phyloP scores from a whole-genome alignment of 2,888 invertebrate species.

The Zygogramma bicolorata region DNA sequence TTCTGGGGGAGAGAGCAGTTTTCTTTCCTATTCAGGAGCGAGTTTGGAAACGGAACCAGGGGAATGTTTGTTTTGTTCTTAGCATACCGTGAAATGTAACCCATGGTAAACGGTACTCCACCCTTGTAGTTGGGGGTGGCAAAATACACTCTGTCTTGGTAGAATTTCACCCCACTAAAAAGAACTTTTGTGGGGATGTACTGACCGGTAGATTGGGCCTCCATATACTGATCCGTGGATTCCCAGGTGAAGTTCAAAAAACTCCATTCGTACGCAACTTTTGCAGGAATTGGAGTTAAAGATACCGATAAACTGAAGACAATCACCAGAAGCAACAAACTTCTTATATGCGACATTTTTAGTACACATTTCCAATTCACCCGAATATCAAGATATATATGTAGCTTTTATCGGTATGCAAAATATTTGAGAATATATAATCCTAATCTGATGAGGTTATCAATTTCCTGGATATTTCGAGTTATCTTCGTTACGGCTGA shows the following conservation, averaged over 20 bases:
- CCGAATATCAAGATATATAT: no score
- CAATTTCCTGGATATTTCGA: no score
- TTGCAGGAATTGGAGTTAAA: no score
- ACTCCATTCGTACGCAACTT: no score
- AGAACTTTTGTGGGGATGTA: conserved; percentile 78
- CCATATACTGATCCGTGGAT: conserved; percentile 70
- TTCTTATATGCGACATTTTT: no score
- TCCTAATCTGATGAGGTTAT: no score
- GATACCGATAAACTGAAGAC: no score
- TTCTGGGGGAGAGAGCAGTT: conserved; percentile 78
- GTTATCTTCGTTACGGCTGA: no score
- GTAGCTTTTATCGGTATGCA: no score
- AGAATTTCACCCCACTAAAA: conserved; percentile 77
- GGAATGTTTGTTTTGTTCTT: conserved; percentile 69
- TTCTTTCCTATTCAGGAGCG: conserved; percentile 71
- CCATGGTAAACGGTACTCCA: conserved; percentile 79
- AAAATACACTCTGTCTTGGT: conserved; percentile 75
- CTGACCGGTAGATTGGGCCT: conserved; percentile 70
- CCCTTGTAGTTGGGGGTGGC: conserved; percentile 76
- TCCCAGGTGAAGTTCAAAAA: conserved; percentile 77
- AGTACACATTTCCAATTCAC: no score
- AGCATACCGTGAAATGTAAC: conserved; percentile 52
- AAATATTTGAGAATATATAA: no score
- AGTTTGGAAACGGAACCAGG: conserved; percentile 77
- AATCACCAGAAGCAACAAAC: no score